Evolutionary conservation across 2,797 vertebrate species (phyloP), one percentile per base, ranked within the genome.

Genomic region (Anas capensis): DNA sequence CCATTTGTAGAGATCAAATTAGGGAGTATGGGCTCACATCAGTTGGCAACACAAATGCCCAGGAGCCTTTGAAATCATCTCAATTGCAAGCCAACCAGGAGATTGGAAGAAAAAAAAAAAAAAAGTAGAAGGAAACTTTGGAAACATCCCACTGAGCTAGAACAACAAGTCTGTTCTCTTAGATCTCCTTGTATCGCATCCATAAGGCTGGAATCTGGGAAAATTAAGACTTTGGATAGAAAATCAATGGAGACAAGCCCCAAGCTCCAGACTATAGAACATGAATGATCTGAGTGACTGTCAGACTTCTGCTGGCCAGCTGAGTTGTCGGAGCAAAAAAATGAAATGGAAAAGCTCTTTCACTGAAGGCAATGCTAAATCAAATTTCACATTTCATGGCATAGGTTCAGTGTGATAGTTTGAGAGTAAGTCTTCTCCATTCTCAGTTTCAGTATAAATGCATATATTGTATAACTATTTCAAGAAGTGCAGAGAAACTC

Each of bases 391-490:
- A 11, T 54, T 84, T 70, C 27, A 40, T 33, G 65, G 29, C 23
- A 49, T 27, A 5, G 3, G 24, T 27, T 16, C 40, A 10, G 2
- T 42, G 1, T 20, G 6, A 6, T 4, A 38, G 5, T 0, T 51
- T 51, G 17, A 44, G 34, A n/a, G 33, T 12, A 17, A 49, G 19
- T 14, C 26, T 68, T 56, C 80, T 75, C 36, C 34, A 46, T 33
- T 17, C 5, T 26, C 4, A 4, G 3, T 42, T 93, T 38, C 20
- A 5, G 48, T 10, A 0, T 8, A 14, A 31, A 19, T 24, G 23
- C 24, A 49, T 49, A 49, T 24, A 8, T 24, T 49, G 48, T 24
- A 49, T 49, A 14, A 24, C 13, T 24, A 24, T 49, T 49, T 24
- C 31, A 36, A 62, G 65, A 66, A 48, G 26, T 6, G 31, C 33